These are phyloP conservation scores for Gallirallus australis DNA, from an alignment of 2,797 vertebrate genomes.

Conservation along the genomic window DNA sequence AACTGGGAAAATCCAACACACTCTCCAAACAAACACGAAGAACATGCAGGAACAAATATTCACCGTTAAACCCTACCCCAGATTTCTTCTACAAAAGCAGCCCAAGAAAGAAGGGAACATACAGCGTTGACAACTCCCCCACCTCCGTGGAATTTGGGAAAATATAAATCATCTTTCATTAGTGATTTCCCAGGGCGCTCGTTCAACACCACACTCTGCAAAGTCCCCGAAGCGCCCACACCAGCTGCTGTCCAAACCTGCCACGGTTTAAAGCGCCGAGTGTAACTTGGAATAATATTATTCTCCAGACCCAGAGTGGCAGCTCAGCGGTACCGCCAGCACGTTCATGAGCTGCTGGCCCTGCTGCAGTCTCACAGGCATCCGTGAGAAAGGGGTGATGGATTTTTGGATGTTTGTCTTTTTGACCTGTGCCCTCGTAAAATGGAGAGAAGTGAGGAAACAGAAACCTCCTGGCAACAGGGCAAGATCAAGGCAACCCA, in stretches of 20 bases:
- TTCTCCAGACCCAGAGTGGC: neutral
- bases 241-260: neutral
- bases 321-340: neutral
- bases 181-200: neutral
- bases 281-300: neutral
- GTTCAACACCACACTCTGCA: neutral
- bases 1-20: neutral
- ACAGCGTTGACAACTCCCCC: neutral
- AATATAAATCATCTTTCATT: neutral
- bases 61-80: neutral
- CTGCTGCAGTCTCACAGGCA: neutral
- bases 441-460: neutral
- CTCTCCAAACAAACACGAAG: neutral
- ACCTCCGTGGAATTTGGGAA: neutral
- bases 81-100: neutral
- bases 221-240: neutral
- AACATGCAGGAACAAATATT: neutral
- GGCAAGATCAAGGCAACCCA: neutral
- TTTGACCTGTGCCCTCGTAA: neutral
- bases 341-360: neutral
- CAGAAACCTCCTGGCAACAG: neutral
- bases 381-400: neutral
- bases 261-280: neutral
- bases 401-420: neutral
- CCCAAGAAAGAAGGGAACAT: neutral